Percentiles rank a stretch among this genome's conserved stretches.
phyloP scores from a whole-genome alignment of 1,140 invertebrate genomes.

The Brachionus angularis region DNA sequence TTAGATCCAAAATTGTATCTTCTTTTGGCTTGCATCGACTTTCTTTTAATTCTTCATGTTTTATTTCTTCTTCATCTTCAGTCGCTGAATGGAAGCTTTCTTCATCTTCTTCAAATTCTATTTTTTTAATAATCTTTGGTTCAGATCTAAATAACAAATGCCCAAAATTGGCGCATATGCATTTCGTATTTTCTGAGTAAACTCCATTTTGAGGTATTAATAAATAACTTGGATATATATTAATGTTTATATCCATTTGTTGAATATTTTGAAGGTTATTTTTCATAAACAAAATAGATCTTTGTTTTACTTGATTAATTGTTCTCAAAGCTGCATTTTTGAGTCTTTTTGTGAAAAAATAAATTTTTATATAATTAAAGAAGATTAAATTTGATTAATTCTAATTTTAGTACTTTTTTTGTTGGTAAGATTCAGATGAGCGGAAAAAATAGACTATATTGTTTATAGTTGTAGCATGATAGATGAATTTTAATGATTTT shows the following conservation, averaged over 20 bases:
- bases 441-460: conserved; percentile 42
- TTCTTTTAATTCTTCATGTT: not conserved
- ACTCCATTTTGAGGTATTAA: conserved; percentile 15
- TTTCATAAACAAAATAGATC: conserved; percentile 27
- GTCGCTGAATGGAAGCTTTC: not conserved
- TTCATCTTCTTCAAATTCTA: not conserved
- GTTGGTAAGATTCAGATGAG: not conserved
- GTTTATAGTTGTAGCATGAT: conserved; percentile 36
- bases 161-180: conserved; percentile 30
- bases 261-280: conserved; percentile 34
- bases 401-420: not conserved
- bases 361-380: not conserved
- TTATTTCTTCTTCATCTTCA: not conserved
- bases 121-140: not conserved
- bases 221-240: conserved; percentile 26
- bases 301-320: conserved; percentile 8
- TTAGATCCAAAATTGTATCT: not conserved
- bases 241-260: conserved; percentile 20
- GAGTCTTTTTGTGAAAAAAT: not conserved
- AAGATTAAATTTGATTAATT: not conserved
- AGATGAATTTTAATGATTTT: conserved; percentile 32
- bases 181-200: not conserved
- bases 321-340: conserved; percentile 28
- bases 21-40: too few relatives aligned
- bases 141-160: conserved; percentile 32